A percentile compares a stretch with the other conserved stretches of the same genome.
phyloP scores from a whole-genome alignment of 1,140 invertebrate species.

The Drosophila guanche region DNA sequence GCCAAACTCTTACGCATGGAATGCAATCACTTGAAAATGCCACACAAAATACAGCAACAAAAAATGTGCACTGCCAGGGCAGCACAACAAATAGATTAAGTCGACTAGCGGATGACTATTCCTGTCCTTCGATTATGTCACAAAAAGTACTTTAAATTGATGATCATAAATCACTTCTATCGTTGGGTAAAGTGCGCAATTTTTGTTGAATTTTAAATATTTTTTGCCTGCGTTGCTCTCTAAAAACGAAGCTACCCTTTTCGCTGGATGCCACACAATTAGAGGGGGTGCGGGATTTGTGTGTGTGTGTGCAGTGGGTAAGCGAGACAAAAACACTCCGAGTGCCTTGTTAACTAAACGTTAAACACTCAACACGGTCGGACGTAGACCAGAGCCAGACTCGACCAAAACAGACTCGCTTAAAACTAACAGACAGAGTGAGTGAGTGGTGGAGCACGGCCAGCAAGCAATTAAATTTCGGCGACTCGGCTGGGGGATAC shows the following conservation, averaged over 20 bases:
- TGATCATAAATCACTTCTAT: too few species aligned
- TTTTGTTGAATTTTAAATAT: too few species aligned
- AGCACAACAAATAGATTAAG: too few species aligned
- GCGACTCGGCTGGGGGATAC: not conserved
- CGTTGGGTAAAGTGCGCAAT: too few species aligned
- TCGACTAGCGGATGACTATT: too few species aligned
- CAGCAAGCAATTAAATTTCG: slow-evolving; percentile 26
- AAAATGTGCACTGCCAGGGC: too few species aligned
- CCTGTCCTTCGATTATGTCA: too few species aligned
- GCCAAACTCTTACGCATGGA: not conserved
- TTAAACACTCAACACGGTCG: slow-evolving; percentile 27
- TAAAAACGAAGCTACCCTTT: too few species aligned
- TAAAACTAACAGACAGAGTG: slow-evolving; percentile 28
- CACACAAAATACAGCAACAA: not conserved
- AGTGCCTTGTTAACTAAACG: slow-evolving; percentile 29
- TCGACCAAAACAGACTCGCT: slow-evolving; percentile 32
- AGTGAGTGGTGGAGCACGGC: not conserved
- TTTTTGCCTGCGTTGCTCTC: too few species aligned
- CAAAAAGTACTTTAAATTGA: too few species aligned
- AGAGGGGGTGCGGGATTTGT: not conserved
- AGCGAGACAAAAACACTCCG: not conserved
- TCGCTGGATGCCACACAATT: too few species aligned
- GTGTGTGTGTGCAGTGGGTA: too few species aligned
- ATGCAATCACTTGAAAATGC: slow-evolving; percentile 10
- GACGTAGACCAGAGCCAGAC: not conserved